Evolutionary conservation across 2,113 vertebrate genomes (phyloP).

Genomic region (Alligator mississippiensis): DNA sequence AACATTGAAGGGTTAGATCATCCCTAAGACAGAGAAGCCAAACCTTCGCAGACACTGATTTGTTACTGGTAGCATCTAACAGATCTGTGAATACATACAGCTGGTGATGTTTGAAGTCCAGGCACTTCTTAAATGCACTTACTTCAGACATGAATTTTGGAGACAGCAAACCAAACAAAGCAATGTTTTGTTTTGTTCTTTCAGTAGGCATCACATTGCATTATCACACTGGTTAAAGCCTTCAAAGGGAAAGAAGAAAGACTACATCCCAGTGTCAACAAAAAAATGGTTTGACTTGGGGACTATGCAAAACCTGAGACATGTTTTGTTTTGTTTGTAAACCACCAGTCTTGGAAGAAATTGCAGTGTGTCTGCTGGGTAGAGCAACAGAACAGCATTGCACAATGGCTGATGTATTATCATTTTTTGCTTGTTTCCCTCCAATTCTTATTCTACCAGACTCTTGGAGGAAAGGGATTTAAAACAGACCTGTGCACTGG

Average conservation of each 20-base stretch:
- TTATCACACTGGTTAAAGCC: background rate
- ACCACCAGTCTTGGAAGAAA: background rate
- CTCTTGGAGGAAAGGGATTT: background rate
- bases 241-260: background rate
- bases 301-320: background rate
- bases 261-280: background rate
- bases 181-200: background rate
- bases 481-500: background rate
- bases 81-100: background rate
- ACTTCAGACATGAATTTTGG: background rate
- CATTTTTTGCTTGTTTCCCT: background rate
- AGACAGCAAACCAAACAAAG: background rate
- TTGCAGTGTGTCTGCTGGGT: background rate
- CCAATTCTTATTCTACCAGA: rapidly evolving
- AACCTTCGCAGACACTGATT: conserved; percentile 14
- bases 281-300: background rate
- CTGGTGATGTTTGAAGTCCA: conserved; percentile 18
- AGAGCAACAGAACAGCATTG: background rate
- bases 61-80: conserved; percentile 23
- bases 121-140: background rate
- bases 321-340: background rate
- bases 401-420: background rate
- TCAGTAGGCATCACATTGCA: background rate
- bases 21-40: background rate
- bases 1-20: too few species aligned